Evolutionary conservation across 2,888 invertebrate species (phyloP).

Genomic region (Eupeodes luniger): DNA sequence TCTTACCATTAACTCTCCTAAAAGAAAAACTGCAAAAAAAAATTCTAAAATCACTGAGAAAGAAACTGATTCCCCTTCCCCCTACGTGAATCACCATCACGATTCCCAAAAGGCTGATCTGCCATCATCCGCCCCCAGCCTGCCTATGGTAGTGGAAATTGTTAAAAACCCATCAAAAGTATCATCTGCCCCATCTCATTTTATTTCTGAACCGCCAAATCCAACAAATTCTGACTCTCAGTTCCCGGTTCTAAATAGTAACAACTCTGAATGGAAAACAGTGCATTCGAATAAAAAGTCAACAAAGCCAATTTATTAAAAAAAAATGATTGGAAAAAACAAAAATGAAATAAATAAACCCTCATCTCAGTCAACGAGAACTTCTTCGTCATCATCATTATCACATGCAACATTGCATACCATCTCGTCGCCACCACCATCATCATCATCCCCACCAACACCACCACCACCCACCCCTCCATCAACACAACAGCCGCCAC

Average conservation of each 20-base stretch:
- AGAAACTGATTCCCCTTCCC: background rate
- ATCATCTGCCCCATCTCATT: background rate
- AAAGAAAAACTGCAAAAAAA: no score
- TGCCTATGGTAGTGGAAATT: background rate
- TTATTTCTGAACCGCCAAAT: no score
- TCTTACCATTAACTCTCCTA: no score
- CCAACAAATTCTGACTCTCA: no score
- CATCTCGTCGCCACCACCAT: background rate
- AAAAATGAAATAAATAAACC: background rate
- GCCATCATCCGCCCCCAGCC: background rate
- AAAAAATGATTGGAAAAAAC: background rate
- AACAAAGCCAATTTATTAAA: background rate
- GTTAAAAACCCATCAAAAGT: background rate
- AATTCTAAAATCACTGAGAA: background rate
- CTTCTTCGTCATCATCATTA: background rate
- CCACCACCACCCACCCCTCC: background rate
- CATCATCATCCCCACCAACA: background rate
- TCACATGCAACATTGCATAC: no score
- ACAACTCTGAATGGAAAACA: background rate
- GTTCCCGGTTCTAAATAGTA: no score
- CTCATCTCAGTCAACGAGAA: background rate
- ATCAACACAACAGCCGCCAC: background rate
- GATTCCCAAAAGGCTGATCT: background rate
- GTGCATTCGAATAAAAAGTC: conserved; percentile 7
- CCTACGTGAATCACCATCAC: background rate